phyloP scores from a whole-genome alignment of 2,113 vertebrate genomes.

The Oxyura jamaicensis region DNA sequence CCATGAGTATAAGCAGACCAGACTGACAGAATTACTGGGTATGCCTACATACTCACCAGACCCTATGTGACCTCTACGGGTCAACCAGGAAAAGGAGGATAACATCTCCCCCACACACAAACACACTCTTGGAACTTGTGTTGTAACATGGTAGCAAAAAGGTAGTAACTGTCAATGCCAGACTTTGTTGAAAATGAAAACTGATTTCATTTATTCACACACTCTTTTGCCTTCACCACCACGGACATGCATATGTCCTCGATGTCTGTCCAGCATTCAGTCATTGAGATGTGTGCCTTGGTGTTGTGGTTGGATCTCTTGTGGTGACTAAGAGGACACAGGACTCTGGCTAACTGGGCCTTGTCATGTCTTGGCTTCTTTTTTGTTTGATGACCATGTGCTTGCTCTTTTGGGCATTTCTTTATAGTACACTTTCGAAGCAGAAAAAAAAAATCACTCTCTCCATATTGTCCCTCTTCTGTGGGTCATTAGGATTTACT shows the following conservation, averaged over 20 bases:
- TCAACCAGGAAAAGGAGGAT: neutral
- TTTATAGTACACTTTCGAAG: neutral
- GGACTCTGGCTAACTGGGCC: neutral
- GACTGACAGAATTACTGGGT: neutral
- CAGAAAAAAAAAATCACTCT: neutral
- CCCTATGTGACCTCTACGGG: neutral
- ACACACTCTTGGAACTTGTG: neutral
- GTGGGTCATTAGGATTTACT: neutral
- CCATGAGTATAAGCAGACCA: neutral
- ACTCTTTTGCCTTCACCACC: neutral
- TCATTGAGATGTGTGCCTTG: accelerated
- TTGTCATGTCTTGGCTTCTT: neutral
- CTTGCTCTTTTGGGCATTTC: neutral
- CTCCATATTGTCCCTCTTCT: neutral
- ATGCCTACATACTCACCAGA: neutral
- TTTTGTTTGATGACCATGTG: neutral
- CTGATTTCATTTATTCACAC: neutral
- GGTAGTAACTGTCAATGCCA: neutral
- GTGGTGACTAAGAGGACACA: neutral
- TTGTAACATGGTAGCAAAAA: neutral
- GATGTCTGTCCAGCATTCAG: neutral
- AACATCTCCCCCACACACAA: too few species aligned
- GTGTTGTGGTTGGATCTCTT: neutral
- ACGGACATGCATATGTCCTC: neutral
- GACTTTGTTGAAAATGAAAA: neutral